Conservation (phyloP, 2,113 vertebrate genomes). For the Arothron firmamentum region DNA sequence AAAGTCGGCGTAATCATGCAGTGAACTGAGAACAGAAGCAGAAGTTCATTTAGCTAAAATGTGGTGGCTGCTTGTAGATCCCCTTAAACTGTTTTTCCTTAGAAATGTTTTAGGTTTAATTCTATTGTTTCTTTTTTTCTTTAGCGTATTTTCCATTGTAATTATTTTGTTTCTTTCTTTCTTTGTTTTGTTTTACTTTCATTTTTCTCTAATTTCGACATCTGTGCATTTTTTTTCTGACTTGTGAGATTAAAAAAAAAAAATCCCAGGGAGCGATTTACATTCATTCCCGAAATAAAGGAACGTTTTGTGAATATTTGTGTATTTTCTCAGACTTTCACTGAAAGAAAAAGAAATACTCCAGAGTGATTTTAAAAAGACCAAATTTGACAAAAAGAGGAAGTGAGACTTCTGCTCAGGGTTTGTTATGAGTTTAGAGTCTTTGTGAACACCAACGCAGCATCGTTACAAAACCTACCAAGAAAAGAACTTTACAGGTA, state of each 20-base stretch:
- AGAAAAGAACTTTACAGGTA: neutral
- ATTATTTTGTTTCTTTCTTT: neutral
- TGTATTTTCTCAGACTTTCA: slow-evolving; percentile 33
- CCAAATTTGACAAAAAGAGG: neutral
- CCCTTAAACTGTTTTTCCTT: no score
- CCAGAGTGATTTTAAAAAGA: slow-evolving; percentile 27
- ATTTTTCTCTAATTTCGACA: slow-evolving; percentile 16
- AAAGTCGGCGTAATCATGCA: no score
- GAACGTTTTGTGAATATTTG: slow-evolving; percentile 54
- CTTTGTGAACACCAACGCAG: slow-evolving; percentile 27
- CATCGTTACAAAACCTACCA: slow-evolving; percentile 14
- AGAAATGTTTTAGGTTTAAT: neutral
- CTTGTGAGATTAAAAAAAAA: slow-evolving; percentile 18
- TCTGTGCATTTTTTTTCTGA: slow-evolving; percentile 9
- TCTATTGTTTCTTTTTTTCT: neutral
- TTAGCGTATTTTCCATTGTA: neutral
- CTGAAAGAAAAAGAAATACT: slow-evolving; percentile 26
- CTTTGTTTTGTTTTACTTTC: neutral
- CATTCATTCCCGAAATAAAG: slow-evolving; percentile 61
- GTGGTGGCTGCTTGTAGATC: no score
- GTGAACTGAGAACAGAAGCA: no score
- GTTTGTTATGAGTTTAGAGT: slow-evolving; percentile 15
- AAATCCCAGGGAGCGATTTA: slow-evolving; percentile 56
- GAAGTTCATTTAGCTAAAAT: no score
- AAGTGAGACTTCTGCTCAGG: slow-evolving; percentile 11